Base-by-base conservation (phyloP, 1,140 invertebrate genomes). In the Ruditapes philippinarum region DNA sequence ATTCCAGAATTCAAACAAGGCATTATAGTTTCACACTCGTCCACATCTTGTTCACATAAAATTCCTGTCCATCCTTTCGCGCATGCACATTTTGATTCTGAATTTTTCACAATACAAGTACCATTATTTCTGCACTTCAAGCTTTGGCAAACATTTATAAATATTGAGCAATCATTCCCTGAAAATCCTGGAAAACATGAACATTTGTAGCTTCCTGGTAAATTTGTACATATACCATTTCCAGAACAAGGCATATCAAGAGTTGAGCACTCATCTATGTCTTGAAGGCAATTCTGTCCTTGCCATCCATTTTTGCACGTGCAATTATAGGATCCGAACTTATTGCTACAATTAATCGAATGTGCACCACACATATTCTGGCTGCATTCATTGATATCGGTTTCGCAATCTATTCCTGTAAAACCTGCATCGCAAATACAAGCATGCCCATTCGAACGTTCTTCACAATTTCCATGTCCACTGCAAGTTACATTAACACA, bases 331-430 rank as follows among this genome's bases (percentile, higher is more conserved):
- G 80, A 62, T 31, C 80, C 80, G 3, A 33, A 42, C 9, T 33
- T 1, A 49, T 82, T 82, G 14, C 7, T 42, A 31, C 80, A 82
- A 9, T 25, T 82, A 31, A 83, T 90, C 36, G 91, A 92, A 17
- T 90, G 89, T 78, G 92, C 93, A 9, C 82, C 54, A 68, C 92
- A 94, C 1, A 91, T 92, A 54, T 85, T 90, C 14, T 36, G 74
- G 85, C 97, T 97, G 88, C 93, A 94, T 74, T 94, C 94, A 88
- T 94, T 83, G 33, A 94, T 90, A 87, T 93, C 93, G 40, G 38
- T 51, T 28, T 68, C 54, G 54, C 91, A 91, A n/a, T 68, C 88
- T 49, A 7, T 49, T 45, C 84, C 84, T 0, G 49, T 76, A n/a
- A 28, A 86, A 31, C 84, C 84, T 7, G 31, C n/a, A 40, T 60